Percentiles rank a stretch among this genome's conserved stretches.
phyloP scores from a whole-genome alignment of 1,140 invertebrate genomes.

The Triops cancriformis region DNA sequence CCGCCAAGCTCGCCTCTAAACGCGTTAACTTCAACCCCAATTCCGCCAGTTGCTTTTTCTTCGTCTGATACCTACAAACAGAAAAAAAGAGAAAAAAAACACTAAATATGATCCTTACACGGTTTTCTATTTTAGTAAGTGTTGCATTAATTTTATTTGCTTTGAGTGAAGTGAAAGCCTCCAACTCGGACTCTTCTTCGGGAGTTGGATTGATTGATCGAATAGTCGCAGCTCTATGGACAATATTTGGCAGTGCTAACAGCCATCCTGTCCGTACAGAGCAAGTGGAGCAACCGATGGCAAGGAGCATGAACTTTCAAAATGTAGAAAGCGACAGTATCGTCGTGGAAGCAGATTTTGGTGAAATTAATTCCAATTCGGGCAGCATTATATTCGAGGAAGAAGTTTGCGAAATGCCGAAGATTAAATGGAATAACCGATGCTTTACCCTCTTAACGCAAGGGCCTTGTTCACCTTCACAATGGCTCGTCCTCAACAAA shows the following conservation, averaged over 20 bases:
- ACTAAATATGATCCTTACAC: neutral
- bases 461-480: neutral
- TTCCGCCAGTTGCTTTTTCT: neutral
- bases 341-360: neutral
- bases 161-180: neutral
- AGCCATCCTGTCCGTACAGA: neutral
- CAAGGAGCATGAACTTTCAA: neutral
- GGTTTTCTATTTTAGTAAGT: neutral
- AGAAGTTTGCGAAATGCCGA: neutral
- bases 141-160: neutral
- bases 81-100: neutral
- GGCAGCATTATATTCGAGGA: neutral
- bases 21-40: neutral
- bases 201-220: neutral
- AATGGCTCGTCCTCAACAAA: neutral
- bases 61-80: neutral
- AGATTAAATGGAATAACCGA: neutral
- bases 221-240: neutral
- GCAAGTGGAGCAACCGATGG: neutral
- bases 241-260: neutral
- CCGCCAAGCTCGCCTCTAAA: slow-evolving; percentile 8
- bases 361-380: neutral
- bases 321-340: neutral
- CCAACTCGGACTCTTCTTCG: neutral
- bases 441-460: neutral